Evolutionary conservation across 1,140 invertebrate species (phyloP).

Genomic region (Diorhabda carinulata): DNA sequence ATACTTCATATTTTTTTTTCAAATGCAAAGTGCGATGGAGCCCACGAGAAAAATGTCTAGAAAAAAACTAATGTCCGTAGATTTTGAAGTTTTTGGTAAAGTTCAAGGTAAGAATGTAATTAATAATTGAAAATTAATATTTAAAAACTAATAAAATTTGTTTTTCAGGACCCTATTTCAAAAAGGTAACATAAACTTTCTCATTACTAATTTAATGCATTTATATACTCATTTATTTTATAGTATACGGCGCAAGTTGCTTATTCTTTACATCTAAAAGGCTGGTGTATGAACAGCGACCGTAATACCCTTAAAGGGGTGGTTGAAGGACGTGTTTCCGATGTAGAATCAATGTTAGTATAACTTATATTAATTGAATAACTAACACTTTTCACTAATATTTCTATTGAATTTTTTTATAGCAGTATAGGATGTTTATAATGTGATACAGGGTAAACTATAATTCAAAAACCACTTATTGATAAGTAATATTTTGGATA

Average conservation of each 20-base stretch:
- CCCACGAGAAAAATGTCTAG: too few relatives aligned
- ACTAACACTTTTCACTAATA: too few relatives aligned
- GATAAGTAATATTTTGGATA: too few relatives aligned
- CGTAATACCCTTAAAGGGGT: conserved; percentile 66
- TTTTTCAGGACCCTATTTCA: conserved; percentile 58
- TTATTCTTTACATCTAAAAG: conserved; percentile 61
- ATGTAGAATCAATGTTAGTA: conserved; percentile 64
- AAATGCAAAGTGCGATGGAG: too few relatives aligned
- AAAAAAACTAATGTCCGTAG: conserved; percentile 47
- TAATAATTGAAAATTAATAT: neutral
- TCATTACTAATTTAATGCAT: neutral
- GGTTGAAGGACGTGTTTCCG: conserved; percentile 60
- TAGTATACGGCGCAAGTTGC: conserved; percentile 67
- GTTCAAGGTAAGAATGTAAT: conserved; percentile 54
- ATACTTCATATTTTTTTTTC: too few relatives aligned
- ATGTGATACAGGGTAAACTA: too few relatives aligned
- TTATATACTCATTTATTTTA: conserved; percentile 1
- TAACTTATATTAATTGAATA: neutral
- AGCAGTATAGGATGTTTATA: too few relatives aligned
- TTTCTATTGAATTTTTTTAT: too few relatives aligned
- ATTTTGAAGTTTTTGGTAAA: conserved; percentile 61
- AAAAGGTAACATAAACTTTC: conserved; percentile 51
- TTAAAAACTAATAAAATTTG: conserved; percentile 5
- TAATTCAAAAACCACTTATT: too few relatives aligned
- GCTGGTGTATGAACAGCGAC: conserved; percentile 77